A percentile compares a stretch with the other conserved stretches of the same genome.
Evolutionary conservation across 2,888 invertebrate species (phyloP).

Genomic region (Pycnomerus fuliginosus): DNA sequence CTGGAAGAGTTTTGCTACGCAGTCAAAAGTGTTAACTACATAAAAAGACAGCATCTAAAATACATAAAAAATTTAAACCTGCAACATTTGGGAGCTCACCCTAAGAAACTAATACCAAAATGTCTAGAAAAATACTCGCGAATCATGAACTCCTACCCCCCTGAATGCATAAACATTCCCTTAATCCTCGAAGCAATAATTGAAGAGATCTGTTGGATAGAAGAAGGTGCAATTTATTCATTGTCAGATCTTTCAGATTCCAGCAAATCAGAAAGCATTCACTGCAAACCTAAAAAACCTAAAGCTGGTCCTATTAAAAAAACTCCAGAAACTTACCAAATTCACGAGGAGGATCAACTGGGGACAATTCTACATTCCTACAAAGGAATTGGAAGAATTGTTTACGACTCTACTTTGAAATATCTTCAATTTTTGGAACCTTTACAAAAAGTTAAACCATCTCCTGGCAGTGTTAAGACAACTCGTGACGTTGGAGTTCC

Average conservation of each 20-base stretch:
- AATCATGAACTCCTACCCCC: conserved; percentile 28
- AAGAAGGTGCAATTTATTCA: conserved; percentile 10
- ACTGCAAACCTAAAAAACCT: not conserved
- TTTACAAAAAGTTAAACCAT: conserved; percentile 1
- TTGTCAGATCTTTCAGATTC: conserved; percentile 6
- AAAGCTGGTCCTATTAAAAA: not conserved
- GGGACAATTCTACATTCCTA: conserved; percentile 30
- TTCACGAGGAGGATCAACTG: conserved; percentile 30
- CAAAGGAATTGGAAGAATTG: conserved; percentile 25
- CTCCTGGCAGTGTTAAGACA: conserved; percentile 1
- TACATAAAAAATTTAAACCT: conserved; percentile 34
- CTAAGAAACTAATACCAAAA: conserved; percentile 19
- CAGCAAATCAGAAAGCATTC: not conserved
- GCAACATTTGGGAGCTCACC: conserved; percentile 17
- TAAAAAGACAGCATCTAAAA: conserved; percentile 36
- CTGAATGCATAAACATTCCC: conserved; percentile 28
- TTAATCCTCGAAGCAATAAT: conserved; percentile 32
- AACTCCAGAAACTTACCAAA: conserved; percentile 10
- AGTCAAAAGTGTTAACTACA: conserved; percentile 31
- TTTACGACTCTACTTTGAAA: conserved; percentile 24
- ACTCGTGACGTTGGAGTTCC: conserved; percentile 7
- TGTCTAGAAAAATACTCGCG: conserved; percentile 31
- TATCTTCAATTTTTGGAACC: conserved; percentile 27
- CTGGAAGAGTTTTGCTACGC: conserved; percentile 31
- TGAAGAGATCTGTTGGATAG: conserved; percentile 29